A percentile compares a stretch with the other conserved stretches of the same genome.
These are phyloP conservation scores for Musca domestica DNA, from an alignment of 1,140 invertebrate species.

Conservation along the genomic window DNA sequence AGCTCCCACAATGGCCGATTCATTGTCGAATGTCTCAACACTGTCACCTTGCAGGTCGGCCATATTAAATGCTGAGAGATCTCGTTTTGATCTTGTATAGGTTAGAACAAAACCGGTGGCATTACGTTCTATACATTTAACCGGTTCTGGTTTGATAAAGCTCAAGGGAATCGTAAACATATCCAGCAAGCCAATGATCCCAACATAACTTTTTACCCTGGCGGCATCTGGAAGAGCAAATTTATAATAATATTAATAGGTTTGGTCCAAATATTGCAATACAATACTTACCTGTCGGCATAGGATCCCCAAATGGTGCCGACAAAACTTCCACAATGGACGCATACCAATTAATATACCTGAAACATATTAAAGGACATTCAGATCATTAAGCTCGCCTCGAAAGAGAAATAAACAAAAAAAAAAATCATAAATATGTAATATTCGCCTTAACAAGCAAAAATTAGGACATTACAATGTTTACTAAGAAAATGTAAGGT, in stretches of 20 bases:
- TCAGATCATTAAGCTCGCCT: too few relatives aligned
- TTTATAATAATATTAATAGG: neutral
- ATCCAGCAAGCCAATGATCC: constrained; percentile 93
- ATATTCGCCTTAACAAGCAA: too few relatives aligned
- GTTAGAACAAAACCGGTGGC: constrained; percentile 57
- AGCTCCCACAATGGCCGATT: constrained; percentile 23
- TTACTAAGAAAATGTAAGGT: too few relatives aligned
- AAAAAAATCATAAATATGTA: too few relatives aligned
- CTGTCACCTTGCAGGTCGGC: constrained; percentile 26
- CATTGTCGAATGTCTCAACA: constrained; percentile 17
- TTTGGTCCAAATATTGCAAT: neutral
- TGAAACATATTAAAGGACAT: too few relatives aligned
- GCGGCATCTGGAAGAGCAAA: constrained; percentile 63
- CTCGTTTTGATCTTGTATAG: constrained; percentile 44
- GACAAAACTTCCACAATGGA: constrained; percentile 96
- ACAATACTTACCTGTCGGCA: constrained; percentile 74
- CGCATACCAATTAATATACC: constrained; percentile 81
- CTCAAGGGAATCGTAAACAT: constrained; percentile 94
- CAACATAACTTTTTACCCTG: constrained; percentile 86
- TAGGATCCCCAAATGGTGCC: constrained; percentile 94
- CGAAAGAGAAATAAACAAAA: too few relatives aligned
- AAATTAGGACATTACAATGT: too few relatives aligned
- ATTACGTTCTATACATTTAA: constrained; percentile 82
- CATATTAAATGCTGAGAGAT: constrained; percentile 39
- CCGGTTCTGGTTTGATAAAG: constrained; percentile 89